Evolutionary conservation across 1,140 invertebrate genomes (phyloP).

Genomic region (Diabrotica undecimpunctata): DNA sequence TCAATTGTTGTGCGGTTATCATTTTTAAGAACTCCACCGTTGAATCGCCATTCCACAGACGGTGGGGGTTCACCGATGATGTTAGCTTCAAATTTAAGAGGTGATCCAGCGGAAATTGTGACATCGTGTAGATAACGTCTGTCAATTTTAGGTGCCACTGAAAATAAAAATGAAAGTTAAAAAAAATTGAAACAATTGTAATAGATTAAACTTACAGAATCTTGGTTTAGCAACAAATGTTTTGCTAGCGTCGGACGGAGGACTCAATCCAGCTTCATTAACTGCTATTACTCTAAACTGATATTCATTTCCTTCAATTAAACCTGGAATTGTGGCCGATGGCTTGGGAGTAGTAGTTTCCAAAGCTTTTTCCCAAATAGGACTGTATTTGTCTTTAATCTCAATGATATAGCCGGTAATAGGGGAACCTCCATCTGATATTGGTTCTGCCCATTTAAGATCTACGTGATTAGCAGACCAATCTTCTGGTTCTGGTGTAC

Average conservation of each 20-base stretch:
- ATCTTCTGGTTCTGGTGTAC: conserved; percentile 81
- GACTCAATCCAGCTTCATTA: conserved; percentile 90
- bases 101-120: conserved; percentile 84
- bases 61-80: conserved; percentile 90
- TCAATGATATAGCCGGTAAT: conserved; percentile 95
- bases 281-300: conserved; percentile 96
- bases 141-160: conserved; percentile 93
- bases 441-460: conserved; percentile 76
- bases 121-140: conserved; percentile 83
- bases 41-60: conserved; percentile 82
- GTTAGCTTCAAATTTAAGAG: conserved; percentile 88
- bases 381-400: conserved; percentile 94
- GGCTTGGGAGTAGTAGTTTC: conserved; percentile 73
- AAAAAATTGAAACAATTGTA: not conserved
- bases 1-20: conserved; percentile 68
- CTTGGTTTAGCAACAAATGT: conserved; percentile 88
- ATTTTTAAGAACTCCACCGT: conserved; percentile 55
- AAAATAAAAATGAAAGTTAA: conserved; percentile 26
- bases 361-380: conserved; percentile 85
- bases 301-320: conserved; percentile 96
- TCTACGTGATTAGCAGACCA: conserved; percentile 91
- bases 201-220: conserved; percentile 58
- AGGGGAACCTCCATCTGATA: conserved; percentile 84
- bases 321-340: conserved; percentile 72
- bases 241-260: conserved; percentile 83